phyloP scores from a whole-genome alignment of 1,140 invertebrate species.

The Drosophila subobscura region DNA sequence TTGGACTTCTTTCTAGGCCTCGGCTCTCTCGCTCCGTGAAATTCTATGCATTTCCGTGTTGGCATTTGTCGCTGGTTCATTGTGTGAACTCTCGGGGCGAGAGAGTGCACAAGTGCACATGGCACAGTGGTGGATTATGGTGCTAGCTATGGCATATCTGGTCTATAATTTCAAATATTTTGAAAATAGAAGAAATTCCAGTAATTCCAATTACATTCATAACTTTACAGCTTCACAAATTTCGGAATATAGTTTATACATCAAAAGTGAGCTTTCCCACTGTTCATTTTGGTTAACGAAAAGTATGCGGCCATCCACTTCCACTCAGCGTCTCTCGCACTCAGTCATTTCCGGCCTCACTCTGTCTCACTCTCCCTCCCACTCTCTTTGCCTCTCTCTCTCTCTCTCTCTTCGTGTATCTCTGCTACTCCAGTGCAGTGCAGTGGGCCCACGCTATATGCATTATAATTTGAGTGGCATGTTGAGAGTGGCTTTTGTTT shows the following conservation, averaged over 20 bases:
- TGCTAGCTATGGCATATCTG: neutral
- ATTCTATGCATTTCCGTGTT: conserved; percentile 81
- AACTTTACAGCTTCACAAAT: neutral
- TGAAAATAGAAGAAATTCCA: neutral
- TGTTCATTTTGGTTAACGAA: conserved; percentile 37
- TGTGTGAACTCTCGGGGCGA: conserved; percentile 42
- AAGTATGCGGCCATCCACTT: conserved; percentile 22
- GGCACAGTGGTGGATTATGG: conserved; percentile 17
- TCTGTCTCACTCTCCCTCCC: neutral
- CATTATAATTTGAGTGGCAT: conserved; percentile 80
- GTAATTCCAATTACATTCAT: neutral
- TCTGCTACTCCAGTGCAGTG: conserved; percentile 7
- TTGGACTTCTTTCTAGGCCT: conserved; percentile 47
- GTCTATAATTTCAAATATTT: neutral
- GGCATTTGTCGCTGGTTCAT: conserved; percentile 77
- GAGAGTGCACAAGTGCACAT: conserved; percentile 33
- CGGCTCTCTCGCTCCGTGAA: conserved; percentile 46
- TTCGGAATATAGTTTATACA: neutral
- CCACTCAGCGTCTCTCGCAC: conserved; percentile 39
- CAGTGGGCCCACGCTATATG: conserved; percentile 45
- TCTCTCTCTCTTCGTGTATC: neutral
- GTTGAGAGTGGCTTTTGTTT: conserved; percentile 80
- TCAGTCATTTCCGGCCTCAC: neutral
- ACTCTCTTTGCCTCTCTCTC: neutral
- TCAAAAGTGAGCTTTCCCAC: neutral